Conservation (phyloP, 2,113 vertebrate genomes). For the Apistogramma diplotaenia region DNA sequence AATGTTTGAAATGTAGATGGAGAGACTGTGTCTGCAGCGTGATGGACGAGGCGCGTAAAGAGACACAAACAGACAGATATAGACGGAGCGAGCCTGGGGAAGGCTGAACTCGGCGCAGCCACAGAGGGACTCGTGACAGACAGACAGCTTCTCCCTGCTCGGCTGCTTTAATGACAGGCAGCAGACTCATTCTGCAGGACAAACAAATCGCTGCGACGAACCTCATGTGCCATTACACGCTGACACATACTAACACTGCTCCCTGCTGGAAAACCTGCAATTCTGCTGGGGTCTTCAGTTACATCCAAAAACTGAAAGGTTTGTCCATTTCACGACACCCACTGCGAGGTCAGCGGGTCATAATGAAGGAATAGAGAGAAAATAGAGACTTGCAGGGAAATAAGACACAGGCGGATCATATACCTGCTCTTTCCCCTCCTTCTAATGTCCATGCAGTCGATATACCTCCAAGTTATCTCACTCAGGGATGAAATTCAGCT, state of each 20-base stretch:
- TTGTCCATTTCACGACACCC: not conserved
- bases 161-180: slow-evolving; percentile 46
- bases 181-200: slow-evolving; percentile 22
- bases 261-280: slow-evolving; percentile 11
- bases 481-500: slow-evolving; percentile 8
- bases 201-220: slow-evolving; percentile 26
- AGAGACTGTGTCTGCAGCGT: not conserved
- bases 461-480: not conserved
- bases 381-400: not conserved
- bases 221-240: not conserved
- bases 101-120: slow-evolving; percentile 8
- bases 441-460: not conserved
- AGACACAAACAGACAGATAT: slow-evolving; percentile 12
- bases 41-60: slow-evolving; percentile 5
- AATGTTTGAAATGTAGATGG: not conserved
- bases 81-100: not conserved
- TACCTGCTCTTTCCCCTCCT: not conserved
- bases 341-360: not conserved
- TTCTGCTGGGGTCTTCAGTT: not conserved
- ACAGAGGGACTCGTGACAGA: slow-evolving; percentile 27
- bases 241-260: not conserved
- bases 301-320: not conserved
- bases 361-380: not conserved
- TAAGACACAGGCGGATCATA: not conserved
- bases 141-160: slow-evolving; percentile 23